Conservation (phyloP, 2,888 invertebrate genomes). For the Cinara cedri region DNA sequence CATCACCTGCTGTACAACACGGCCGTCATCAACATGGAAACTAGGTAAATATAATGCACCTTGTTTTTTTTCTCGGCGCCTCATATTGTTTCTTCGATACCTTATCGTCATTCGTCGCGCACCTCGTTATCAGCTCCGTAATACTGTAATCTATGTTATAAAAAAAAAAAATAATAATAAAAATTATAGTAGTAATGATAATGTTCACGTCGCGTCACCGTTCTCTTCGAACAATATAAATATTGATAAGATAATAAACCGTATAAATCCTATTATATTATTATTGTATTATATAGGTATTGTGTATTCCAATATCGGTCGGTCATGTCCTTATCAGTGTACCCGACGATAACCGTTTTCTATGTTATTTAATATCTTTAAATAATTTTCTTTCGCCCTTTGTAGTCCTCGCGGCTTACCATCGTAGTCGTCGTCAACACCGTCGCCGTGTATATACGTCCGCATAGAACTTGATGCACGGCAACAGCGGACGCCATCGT, state of each 20-base stretch:
- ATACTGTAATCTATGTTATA: no score
- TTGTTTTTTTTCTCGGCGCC: not conserved
- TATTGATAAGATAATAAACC: not conserved
- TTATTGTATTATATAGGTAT: not conserved
- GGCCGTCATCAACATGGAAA: constrained; percentile 37
- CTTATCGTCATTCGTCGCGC: not conserved
- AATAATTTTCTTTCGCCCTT: no score
- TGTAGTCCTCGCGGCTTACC: no score
- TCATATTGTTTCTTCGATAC: not conserved
- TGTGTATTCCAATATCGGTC: not conserved
- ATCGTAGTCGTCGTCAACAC: no score
- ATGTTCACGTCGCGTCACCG: not conserved
- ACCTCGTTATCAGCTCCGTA: no score
- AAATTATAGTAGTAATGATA: not conserved
- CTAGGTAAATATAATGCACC: constrained; percentile 42
- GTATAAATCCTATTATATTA: not conserved
- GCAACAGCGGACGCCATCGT: constrained; percentile 55
- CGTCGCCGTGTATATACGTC: not conserved
- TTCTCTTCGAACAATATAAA: not conserved
- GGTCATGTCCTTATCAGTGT: not conserved
- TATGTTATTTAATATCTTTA: not conserved
- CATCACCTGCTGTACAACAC: constrained; percentile 34
- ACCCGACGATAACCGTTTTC: not conserved
- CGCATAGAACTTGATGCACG: constrained; percentile 24
- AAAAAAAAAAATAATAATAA: constrained; percentile 12